phyloP scores from a whole-genome alignment of 2,113 vertebrate genomes.

The Petroica traversi region DNA sequence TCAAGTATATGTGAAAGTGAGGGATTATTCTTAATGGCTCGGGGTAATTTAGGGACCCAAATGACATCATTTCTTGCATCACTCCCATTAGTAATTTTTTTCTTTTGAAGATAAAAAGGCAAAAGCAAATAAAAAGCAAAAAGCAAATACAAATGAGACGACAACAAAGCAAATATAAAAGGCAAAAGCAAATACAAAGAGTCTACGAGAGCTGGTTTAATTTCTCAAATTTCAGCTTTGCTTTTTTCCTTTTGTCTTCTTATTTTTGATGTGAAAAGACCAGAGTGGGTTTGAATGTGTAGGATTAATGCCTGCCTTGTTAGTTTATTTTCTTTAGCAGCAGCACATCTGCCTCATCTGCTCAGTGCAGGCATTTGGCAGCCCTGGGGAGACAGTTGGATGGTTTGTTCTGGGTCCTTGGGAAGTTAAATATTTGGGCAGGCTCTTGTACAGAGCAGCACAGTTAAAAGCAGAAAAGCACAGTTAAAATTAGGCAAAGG shows the following conservation, averaged over 20 bases:
- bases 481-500: neutral
- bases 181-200: neutral
- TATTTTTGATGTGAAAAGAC: neutral
- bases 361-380: neutral
- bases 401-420: neutral
- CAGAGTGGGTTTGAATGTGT: neutral
- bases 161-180: neutral
- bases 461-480: neutral
- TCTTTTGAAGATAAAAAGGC: neutral
- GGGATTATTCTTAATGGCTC: neutral
- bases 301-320: neutral
- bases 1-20: neutral
- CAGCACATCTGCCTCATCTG: neutral
- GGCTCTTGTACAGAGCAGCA: neutral
- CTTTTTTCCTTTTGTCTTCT: neutral
- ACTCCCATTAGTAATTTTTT: neutral
- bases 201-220: neutral
- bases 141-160: neutral
- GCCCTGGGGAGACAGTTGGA: neutral
- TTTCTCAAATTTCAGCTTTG: neutral
- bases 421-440: neutral
- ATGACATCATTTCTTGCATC: neutral
- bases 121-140: constrained; percentile 9
- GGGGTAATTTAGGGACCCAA: neutral
- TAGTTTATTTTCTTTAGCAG: neutral